Evolutionary conservation across 30 jellyfish, hydroid and myxozoan genomes (phyloP).

Genomic region (Turritopsis rubra): DNA sequence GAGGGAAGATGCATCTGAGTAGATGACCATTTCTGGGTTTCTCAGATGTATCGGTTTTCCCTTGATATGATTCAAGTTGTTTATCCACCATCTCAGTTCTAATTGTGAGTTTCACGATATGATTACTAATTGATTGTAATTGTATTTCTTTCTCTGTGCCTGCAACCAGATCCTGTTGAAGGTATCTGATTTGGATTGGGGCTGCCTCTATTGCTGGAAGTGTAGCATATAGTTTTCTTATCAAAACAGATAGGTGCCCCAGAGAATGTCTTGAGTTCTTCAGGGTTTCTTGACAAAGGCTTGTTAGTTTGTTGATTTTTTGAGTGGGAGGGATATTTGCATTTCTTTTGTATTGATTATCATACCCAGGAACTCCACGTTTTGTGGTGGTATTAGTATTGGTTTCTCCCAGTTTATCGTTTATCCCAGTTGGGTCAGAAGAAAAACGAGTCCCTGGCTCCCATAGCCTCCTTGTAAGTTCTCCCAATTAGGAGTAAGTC

Average conservation of each 20-base stretch:
- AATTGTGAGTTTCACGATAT: not conserved
- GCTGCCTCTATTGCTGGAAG: no score
- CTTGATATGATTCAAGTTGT: not conserved
- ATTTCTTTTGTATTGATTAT: not conserved
- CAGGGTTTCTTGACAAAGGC: constrained; percentile 10
- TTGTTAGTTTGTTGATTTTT: not conserved
- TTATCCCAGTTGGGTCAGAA: not conserved
- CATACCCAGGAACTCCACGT: no score
- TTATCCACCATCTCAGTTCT: constrained; percentile 16
- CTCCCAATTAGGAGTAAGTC: no score
- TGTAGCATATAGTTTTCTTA: not conserved
- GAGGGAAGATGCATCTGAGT: not conserved
- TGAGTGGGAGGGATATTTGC: not conserved
- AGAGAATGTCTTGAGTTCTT: not conserved
- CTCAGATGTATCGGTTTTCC: not conserved
- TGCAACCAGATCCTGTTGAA: not conserved
- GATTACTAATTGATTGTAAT: not conserved
- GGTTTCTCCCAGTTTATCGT: constrained; percentile 3
- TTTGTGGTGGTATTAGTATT: not conserved
- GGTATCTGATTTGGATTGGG: no score
- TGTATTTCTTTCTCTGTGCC: not conserved
- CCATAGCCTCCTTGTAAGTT: not conserved
- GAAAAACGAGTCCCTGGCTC: not conserved
- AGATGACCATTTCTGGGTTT: constrained; percentile 6
- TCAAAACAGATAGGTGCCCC: not conserved